These are phyloP conservation scores for Chunga burmeisteri DNA, from an alignment of 2,113 vertebrate genomes.

Conservation along the genomic window DNA sequence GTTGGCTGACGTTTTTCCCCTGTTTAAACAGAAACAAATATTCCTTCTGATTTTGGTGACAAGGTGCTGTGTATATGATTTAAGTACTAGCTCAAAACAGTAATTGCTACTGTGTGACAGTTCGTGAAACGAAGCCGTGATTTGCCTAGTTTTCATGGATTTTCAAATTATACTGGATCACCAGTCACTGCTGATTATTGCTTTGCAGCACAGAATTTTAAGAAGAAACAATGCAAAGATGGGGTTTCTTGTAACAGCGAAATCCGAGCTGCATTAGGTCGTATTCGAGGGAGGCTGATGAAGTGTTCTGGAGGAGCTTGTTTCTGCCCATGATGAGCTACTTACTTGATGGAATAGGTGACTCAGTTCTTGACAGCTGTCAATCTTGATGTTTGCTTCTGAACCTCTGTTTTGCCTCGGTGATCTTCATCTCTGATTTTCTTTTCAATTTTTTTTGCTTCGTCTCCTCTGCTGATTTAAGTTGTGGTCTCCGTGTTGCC, in stretches of 20 bases:
- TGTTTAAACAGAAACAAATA: background rate
- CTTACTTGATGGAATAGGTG: background rate
- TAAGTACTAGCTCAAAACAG: background rate
- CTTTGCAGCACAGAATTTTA: background rate
- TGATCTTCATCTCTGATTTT: background rate
- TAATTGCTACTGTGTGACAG: background rate
- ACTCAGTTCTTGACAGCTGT: slow-evolving; percentile 6
- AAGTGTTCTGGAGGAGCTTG: background rate
- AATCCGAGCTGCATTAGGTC: background rate
- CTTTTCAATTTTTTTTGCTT: background rate
- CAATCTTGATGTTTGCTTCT: background rate
- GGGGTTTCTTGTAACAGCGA: background rate
- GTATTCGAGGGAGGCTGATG: background rate
- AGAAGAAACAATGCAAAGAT: background rate
- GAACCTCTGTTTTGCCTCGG: background rate
- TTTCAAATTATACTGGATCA: background rate
- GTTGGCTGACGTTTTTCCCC: background rate
- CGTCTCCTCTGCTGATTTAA: background rate
- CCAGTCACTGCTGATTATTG: background rate
- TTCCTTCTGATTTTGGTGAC: background rate
- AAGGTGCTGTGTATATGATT: background rate
- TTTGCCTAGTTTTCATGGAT: background rate
- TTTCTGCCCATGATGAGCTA: background rate
- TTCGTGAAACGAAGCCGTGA: background rate
- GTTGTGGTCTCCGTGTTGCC: background rate